Evolutionary conservation across 2,113 vertebrate species (phyloP).

Genomic region (Aegithalos caudatus): DNA sequence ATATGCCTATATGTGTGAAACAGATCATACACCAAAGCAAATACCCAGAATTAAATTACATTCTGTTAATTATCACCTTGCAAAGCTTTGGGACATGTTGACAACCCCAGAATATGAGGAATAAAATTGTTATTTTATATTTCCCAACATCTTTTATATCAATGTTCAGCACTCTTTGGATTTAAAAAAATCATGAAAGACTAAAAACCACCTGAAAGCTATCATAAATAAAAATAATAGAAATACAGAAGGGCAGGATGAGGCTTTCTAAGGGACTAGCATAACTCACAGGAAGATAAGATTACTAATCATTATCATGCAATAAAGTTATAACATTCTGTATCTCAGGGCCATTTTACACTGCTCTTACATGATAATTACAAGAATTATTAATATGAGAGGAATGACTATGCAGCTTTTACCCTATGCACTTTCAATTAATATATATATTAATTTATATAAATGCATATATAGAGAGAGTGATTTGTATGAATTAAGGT

Average conservation of each 20-base stretch:
- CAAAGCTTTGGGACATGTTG: constrained; percentile 1
- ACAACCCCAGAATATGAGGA: not conserved
- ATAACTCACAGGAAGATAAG: not conserved
- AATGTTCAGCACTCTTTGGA: not conserved
- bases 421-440: not conserved
- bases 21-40: constrained; percentile 41
- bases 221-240: not conserved
- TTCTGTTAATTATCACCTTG: constrained; percentile 56
- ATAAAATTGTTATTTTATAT: constrained; percentile 16
- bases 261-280: not conserved
- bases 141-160: not conserved
- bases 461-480: not conserved
- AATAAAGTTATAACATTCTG: not conserved
- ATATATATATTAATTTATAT: not conserved
- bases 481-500: not conserved
- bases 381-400: not conserved
- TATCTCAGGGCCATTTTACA: not conserved
- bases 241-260: not conserved
- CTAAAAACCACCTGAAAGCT: not conserved
- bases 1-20: constrained; percentile 1
- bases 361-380: not conserved
- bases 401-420: not conserved
- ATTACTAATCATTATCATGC: not conserved
- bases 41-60: constrained; percentile 44
- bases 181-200: not conserved